Percentiles rank a stretch among this genome's conserved stretches.
phyloP scores from a whole-genome alignment of 1,140 invertebrate genomes.

The Nomia melanderi region DNA sequence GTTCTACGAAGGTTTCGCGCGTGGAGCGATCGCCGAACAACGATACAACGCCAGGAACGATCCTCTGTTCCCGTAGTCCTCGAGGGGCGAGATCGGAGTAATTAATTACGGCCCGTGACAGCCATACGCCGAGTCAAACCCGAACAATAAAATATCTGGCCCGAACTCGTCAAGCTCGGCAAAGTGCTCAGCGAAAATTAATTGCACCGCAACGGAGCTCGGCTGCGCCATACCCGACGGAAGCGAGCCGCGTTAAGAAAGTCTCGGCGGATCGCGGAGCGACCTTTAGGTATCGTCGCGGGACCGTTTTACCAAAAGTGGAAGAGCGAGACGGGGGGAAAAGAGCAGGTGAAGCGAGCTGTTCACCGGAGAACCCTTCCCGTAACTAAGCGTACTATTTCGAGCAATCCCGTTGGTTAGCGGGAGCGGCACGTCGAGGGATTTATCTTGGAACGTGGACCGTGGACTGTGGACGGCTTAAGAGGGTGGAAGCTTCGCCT shows the following conservation, averaged over 20 bases:
- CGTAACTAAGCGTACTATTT: constrained; percentile 64
- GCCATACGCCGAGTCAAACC: not conserved
- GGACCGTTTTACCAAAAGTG: constrained; percentile 31
- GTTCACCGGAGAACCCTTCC: constrained; percentile 1
- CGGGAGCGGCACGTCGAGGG: constrained; percentile 67
- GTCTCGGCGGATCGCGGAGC: constrained; percentile 4
- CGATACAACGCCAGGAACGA: too few species aligned
- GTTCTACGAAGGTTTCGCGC: too few species aligned
- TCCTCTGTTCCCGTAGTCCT: not conserved
- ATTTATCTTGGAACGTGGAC: constrained; percentile 69
- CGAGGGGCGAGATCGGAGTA: constrained; percentile 33
- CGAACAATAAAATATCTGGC: constrained; percentile 12
- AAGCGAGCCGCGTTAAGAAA: constrained; percentile 6
- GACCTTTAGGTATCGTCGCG: constrained; percentile 1
- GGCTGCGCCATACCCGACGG: too few species aligned
- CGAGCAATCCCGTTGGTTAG: constrained; percentile 71
- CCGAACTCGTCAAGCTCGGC: constrained; percentile 45
- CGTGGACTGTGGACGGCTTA: constrained; percentile 63
- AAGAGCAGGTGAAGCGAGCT: not conserved
- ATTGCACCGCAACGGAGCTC: constrained; percentile 10
- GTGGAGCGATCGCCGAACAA: too few species aligned
- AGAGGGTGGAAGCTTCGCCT: constrained; percentile 52
- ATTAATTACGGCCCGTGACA: constrained; percentile 46
- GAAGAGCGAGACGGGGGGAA: constrained; percentile 8
- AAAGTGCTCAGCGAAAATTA: constrained; percentile 41